phyloP scores from a whole-genome alignment of 2,888 invertebrate species.

The Priocnemis perturbator region DNA sequence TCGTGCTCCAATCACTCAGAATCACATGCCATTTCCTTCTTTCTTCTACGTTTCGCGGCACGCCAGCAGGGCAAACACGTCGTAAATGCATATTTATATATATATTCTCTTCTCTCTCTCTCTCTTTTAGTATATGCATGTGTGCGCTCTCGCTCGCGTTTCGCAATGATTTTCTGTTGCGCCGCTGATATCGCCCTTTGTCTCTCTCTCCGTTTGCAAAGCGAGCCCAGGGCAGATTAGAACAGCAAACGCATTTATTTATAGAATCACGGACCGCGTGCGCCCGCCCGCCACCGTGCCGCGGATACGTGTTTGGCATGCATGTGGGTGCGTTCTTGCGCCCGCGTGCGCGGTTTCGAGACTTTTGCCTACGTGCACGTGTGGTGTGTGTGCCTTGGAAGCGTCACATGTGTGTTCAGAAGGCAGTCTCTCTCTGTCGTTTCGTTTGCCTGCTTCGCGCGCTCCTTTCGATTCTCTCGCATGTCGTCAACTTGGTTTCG shows the following conservation, averaged over 20 bases:
- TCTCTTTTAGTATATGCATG: too few species aligned
- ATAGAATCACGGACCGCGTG: conserved; percentile 54
- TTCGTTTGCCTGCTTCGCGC: too few species aligned
- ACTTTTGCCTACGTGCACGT: conserved; percentile 9
- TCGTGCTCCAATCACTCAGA: too few species aligned
- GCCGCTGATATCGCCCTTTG: conserved; percentile 56
- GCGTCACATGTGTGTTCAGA: background rate
- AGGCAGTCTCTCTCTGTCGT: too few species aligned
- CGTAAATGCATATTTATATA: too few species aligned
- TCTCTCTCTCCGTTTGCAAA: conserved; percentile 31
- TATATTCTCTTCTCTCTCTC: too few species aligned
- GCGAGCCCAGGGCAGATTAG: conserved; percentile 57
- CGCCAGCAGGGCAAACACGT: too few species aligned
- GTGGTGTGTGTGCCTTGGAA: background rate
- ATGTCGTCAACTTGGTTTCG: too few species aligned
- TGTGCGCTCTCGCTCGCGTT: too few species aligned
- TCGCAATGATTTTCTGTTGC: conserved; percentile 42
- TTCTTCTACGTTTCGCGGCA: too few species aligned
- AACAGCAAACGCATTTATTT: conserved; percentile 62
- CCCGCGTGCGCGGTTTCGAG: background rate
- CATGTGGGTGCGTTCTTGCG: conserved; percentile 19
- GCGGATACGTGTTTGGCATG: conserved; percentile 18
- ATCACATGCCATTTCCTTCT: too few species aligned
- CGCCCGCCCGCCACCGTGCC: conserved; percentile 15
- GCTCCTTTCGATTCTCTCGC: too few species aligned